Evolutionary conservation across 2,797 vertebrate genomes (phyloP), one percentile per base, ranked within the genome.

Genomic region (Hirundo rustica): DNA sequence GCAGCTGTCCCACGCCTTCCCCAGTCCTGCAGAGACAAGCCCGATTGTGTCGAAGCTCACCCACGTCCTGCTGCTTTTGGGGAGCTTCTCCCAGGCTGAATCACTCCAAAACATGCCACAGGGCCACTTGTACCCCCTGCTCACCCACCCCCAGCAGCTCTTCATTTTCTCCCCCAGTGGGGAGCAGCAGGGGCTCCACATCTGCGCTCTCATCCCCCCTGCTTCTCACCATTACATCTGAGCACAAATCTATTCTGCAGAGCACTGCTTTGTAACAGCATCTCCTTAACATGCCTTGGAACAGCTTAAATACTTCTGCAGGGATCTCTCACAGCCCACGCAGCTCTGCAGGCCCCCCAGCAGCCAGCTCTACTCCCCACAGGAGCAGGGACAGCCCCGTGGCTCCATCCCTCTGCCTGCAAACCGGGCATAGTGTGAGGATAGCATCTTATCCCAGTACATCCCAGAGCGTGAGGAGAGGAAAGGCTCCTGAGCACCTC

Each of bases 191-290:
- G 32, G 29, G 14, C 55, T 51, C 32, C 12, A 23, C 15, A 1
- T 81, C 57, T 55, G 42, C 8, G 5, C 30, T 75, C 1, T 0
- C 34, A 54, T 79, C 60, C 68, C 65, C 34, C 36, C 65, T 10
- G 38, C 68, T 93, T 64, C 76, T 92, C 2, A 4, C 51, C 13
- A 0, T 76, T 53, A 20, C 47, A 36, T 87, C 85, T 76, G 75
- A 95, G 50, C 61, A 75, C 80, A 90, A 93, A 97, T 96, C 92
- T 95, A 30, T 97, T 96, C 93, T 96, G 95, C 96, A 97, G 96
- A 97, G 65, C 9, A 0, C 29, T 26, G 13, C 61, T 76, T 62
- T 72, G 74, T 82, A 91, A 94, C 2, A 27, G 8, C 65, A 81
- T 67, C 75, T 71, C 83, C 64, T 76, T 50, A 42, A 72, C 53